phyloP scores from a whole-genome alignment of 2,113 vertebrate species.

The Monarcha castaneiventris region DNA sequence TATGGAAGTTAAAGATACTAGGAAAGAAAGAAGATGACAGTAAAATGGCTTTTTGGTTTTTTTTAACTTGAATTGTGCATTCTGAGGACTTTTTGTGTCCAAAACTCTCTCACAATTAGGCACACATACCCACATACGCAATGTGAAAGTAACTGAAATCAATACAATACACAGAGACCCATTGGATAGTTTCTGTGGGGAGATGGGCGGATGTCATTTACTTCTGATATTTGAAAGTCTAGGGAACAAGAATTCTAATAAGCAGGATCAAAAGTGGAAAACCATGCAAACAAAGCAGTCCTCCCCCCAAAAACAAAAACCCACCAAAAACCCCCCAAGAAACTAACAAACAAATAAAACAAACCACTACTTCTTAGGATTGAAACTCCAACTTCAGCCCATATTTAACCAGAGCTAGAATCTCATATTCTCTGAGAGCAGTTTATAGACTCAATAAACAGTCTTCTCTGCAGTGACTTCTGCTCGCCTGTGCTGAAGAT shows the following conservation, averaged over 20 bases:
- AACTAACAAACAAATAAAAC: not conserved
- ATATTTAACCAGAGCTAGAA: not conserved
- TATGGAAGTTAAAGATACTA: not conserved
- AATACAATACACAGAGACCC: not conserved
- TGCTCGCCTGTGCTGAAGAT: not conserved
- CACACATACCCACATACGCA: not conserved
- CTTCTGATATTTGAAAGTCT: not conserved
- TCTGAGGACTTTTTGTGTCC: not conserved
- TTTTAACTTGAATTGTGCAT: not conserved
- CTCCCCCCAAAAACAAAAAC: not conserved
- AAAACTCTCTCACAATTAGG: not conserved
- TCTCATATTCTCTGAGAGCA: not conserved
- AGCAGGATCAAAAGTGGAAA: not conserved
- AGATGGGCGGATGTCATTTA: not conserved
- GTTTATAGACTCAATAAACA: not conserved
- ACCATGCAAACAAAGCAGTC: rapidly evolving
- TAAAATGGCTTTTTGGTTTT: not conserved
- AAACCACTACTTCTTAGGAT: not conserved
- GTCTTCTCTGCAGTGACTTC: not conserved
- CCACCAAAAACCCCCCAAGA: rapidly evolving
- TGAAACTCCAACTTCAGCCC: not conserved
- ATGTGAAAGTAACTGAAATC: not conserved
- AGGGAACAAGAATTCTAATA: not conserved
- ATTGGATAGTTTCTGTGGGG: not conserved
- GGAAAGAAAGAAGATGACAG: not conserved